A percentile compares a stretch with the other conserved stretches of the same genome.
Evolutionary conservation across 2,113 vertebrate species (phyloP).

Genomic region (Sminthopsis crassicaudata): DNA sequence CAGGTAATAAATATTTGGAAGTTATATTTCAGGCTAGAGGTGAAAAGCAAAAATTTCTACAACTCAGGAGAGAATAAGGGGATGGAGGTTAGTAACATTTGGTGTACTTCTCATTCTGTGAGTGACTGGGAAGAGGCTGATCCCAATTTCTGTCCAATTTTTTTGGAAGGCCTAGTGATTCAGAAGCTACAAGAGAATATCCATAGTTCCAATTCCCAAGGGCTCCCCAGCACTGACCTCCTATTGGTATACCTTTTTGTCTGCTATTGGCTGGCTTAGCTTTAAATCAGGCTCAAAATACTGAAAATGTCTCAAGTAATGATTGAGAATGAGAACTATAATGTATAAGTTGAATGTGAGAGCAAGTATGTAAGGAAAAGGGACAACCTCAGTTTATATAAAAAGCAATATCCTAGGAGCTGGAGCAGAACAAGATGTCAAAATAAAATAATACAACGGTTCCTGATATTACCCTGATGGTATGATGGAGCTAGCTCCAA

Average conservation of each 20-base stretch:
- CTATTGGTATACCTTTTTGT: not conserved
- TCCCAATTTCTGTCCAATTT: not conserved
- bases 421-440: not conserved
- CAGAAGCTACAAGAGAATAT: not conserved
- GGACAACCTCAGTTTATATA: not conserved
- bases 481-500: not conserved
- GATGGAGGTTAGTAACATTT: not conserved
- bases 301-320: not conserved
- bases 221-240: not conserved
- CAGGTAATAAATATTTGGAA: not conserved
- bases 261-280: not conserved
- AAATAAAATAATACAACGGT: not conserved
- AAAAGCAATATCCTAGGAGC: not conserved
- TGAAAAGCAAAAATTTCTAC: not conserved
- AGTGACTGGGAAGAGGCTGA: not conserved
- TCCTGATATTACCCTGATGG: not conserved
- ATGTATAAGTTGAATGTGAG: not conserved
- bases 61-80: not conserved
- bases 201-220: not conserved
- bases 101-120: not conserved
- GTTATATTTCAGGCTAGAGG: not conserved
- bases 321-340: not conserved
- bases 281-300: not conserved
- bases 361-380: not conserved
- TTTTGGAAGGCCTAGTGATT: not conserved